A percentile compares a stretch with the other conserved stretches of the same genome.
phyloP scores from a whole-genome alignment of 2,113 vertebrate species.

The Macroglossus sobrinus region DNA sequence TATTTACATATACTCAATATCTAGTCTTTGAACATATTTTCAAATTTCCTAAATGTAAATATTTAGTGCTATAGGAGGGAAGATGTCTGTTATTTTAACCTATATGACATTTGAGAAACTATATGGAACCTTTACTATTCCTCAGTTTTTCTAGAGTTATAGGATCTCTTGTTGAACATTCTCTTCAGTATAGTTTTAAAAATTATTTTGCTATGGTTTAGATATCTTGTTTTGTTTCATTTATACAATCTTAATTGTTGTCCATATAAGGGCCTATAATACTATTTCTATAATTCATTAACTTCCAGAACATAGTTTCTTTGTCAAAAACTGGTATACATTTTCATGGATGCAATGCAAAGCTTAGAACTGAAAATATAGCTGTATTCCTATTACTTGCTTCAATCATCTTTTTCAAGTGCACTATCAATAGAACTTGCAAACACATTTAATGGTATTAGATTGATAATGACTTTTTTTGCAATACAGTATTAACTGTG shows the following conservation, averaged over 20 bases:
- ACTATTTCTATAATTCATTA: not conserved
- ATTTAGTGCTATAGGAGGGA: not conserved
- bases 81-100: not conserved
- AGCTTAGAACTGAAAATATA: not conserved
- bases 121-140: not conserved
- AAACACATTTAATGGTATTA: not conserved
- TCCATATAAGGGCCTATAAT: not conserved
- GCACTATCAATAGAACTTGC: not conserved
- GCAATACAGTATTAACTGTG: not conserved
- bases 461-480: not conserved
- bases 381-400: not conserved
- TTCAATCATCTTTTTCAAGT: not conserved
- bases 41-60: not conserved
- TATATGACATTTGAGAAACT: not conserved
- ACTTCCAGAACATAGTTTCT: not conserved
- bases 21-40: not conserved
- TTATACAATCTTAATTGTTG: not conserved
- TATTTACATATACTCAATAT: not conserved
- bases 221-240: not conserved
- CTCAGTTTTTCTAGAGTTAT: not conserved
- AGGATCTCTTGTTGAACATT: not conserved
- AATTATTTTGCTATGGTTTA: not conserved
- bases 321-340: not conserved
- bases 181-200: not conserved
- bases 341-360: not conserved